These are phyloP conservation scores for Scophthalmus maximus DNA, from an alignment of 2,113 vertebrate species.

Conservation along the genomic window DNA sequence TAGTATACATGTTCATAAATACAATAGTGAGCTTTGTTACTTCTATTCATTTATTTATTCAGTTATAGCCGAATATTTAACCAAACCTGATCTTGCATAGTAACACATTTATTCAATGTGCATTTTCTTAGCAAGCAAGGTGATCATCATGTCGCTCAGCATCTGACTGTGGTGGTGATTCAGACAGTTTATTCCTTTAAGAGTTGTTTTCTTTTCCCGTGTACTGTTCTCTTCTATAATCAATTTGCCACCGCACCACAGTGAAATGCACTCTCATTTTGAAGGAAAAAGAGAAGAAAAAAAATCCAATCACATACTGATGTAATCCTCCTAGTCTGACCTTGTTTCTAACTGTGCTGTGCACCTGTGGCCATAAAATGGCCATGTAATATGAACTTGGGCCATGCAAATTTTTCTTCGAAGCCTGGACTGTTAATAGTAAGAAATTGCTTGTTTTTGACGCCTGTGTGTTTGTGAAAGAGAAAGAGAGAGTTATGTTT, in stretches of 20 bases:
- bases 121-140: neutral
- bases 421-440: constrained; percentile 3
- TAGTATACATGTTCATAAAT: constrained; percentile 4
- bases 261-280: neutral
- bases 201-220: neutral
- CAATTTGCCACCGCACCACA: neutral
- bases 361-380: constrained; percentile 8
- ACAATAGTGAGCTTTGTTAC: neutral
- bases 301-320: neutral
- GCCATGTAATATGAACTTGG: neutral
- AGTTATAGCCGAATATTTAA: neutral
- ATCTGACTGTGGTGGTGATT: neutral
- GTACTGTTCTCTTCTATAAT: neutral
- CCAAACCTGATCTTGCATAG: neutral
- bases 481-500: constrained; percentile 25
- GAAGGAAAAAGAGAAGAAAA: neutral
- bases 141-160: neutral
- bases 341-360: neutral
- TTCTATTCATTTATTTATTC: neutral
- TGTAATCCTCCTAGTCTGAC: neutral
- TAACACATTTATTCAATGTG: neutral
- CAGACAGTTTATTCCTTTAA: neutral
- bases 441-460: neutral
- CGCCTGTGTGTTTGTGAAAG: constrained; percentile 5
- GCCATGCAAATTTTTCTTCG: neutral